A percentile compares a stretch with the other conserved stretches of the same genome.
Evolutionary conservation across 2,797 vertebrate species (phyloP).

Genomic region (Allobates femoralis): DNA sequence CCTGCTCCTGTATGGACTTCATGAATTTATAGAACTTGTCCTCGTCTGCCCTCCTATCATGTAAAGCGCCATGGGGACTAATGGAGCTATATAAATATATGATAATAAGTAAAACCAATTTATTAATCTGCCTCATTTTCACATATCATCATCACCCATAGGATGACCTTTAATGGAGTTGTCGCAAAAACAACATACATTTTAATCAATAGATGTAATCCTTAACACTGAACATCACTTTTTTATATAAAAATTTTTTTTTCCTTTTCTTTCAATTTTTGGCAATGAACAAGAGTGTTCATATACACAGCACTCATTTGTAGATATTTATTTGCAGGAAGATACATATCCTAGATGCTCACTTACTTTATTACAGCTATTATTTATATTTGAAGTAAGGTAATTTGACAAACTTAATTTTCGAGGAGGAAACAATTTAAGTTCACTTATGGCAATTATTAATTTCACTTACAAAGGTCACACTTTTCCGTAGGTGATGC

Average conservation of each 20-base stretch:
- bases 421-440: background rate
- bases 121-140: no score
- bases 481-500: slow-evolving; percentile 5
- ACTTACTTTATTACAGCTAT: slow-evolving; percentile 23
- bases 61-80: no score
- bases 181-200: no score
- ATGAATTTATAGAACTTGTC: no score
- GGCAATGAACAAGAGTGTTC: background rate
- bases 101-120: no score
- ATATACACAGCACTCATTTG: background rate
- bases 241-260: background rate
- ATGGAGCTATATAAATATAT: no score
- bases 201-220: no score
- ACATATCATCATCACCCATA: no score
- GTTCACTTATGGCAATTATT: background rate
- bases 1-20: no score
- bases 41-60: no score
- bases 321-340: background rate
- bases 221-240: background rate
- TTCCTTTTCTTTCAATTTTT: background rate
- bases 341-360: slow-evolving; percentile 14
- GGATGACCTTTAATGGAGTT: no score
- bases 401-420: slow-evolving; percentile 25
- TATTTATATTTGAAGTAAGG: slow-evolving; percentile 28
- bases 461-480: background rate